phyloP scores from a whole-genome alignment of 2,888 invertebrate species.

The Diplazon laetatorius region DNA sequence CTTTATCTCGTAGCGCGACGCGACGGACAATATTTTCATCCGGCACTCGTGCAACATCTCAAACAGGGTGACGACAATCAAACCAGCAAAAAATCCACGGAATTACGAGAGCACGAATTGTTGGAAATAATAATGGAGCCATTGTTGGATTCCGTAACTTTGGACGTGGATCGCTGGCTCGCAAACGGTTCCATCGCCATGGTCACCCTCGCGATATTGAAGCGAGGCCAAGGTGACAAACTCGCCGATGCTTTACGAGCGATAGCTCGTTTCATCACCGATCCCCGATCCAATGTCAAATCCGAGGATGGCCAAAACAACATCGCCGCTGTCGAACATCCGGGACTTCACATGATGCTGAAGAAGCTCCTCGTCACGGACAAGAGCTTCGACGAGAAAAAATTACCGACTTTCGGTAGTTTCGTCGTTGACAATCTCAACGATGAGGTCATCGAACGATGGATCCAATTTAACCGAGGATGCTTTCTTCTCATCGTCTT shows the following conservation, averaged over 20 bases:
- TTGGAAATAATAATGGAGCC: conserved; percentile 86
- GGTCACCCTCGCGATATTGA: conserved; percentile 88
- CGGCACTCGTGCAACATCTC: conserved; percentile 89
- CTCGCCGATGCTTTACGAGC: conserved; percentile 82
- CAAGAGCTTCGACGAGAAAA: conserved; percentile 82
- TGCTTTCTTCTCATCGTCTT: conserved; percentile 89
- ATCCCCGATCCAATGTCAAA: conserved; percentile 84
- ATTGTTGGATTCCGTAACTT: conserved; percentile 84
- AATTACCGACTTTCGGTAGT: conserved; percentile 84
- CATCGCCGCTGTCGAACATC: conserved; percentile 86
- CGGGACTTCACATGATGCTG: conserved; percentile 89
- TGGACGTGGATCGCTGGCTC: conserved; percentile 88
- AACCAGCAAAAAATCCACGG: conserved; percentile 88
- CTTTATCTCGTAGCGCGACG: conserved; percentile 94
- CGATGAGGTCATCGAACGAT: conserved; percentile 84
- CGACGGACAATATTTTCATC: conserved; percentile 92
- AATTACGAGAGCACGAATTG: conserved; percentile 87
- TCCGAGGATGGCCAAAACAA: conserved; percentile 77
- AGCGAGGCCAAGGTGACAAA: conserved; percentile 84
- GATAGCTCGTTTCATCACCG: conserved; percentile 82
- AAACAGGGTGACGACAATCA: conserved; percentile 89
- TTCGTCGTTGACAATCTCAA: conserved; percentile 84
- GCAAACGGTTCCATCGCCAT: conserved; percentile 87
- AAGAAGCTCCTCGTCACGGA: conserved; percentile 90
- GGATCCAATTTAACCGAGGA: conserved; percentile 89